Percentiles rank a stretch among this genome's conserved stretches.
These are phyloP conservation scores for Apamea monoglypha DNA, from an alignment of 2,888 invertebrate species.

Conservation along the genomic window DNA sequence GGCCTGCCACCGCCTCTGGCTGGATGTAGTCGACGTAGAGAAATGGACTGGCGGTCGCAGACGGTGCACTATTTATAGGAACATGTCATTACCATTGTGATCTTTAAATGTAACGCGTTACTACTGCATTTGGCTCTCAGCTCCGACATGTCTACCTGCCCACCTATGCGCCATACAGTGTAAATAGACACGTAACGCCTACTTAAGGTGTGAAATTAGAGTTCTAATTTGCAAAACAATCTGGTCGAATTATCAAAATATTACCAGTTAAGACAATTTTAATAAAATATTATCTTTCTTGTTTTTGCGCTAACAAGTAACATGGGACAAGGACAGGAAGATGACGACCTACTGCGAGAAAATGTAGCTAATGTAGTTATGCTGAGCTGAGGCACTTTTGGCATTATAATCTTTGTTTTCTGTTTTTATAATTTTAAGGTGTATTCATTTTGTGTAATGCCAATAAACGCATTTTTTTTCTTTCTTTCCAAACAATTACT, in stretches of 20 bases:
- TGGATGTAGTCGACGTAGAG: slow-evolving; percentile 47
- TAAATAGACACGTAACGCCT: slow-evolving; percentile 20
- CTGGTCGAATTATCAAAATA: not conserved
- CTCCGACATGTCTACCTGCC: slow-evolving; percentile 34
- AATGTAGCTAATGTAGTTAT: no score
- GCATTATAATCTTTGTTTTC: no score
- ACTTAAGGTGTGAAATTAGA: not conserved
- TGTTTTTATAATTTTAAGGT: no score
- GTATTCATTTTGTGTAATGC: no score
- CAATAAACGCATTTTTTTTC: no score
- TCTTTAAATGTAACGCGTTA: slow-evolving; percentile 62
- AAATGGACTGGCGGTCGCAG: slow-evolving; percentile 54
- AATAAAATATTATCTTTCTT: not conserved
- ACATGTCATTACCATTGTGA: slow-evolving; percentile 61
- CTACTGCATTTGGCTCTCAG: slow-evolving; percentile 59
- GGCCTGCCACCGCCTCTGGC: slow-evolving; percentile 27
- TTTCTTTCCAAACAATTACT: not conserved
- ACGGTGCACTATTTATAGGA: slow-evolving; percentile 61
- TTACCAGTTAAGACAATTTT: not conserved
- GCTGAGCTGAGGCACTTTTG: no score
- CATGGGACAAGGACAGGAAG: not conserved
- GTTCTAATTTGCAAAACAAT: slow-evolving; percentile 3
- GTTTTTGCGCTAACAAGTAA: not conserved
- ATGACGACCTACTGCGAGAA: not conserved
- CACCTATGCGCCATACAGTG: slow-evolving; percentile 13